These are phyloP conservation scores for Cyanoramphus novaezelandiae DNA, from an alignment of 2,113 vertebrate species.

Conservation along the genomic window DNA sequence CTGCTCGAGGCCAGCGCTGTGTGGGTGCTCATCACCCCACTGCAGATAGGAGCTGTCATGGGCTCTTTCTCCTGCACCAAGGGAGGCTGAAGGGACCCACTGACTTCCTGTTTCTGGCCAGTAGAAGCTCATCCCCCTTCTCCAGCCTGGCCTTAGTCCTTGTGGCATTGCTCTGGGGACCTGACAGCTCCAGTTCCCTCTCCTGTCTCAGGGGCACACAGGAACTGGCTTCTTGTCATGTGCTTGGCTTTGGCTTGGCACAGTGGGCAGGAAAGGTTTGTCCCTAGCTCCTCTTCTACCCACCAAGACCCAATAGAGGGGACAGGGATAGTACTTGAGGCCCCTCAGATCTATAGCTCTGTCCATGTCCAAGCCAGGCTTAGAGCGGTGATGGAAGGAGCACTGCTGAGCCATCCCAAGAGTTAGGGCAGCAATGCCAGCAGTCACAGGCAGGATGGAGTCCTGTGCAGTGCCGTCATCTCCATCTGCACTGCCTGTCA, in stretches of 20 bases:
- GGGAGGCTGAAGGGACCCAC: background rate
- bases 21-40: background rate
- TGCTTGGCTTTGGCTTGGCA: background rate
- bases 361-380: background rate
- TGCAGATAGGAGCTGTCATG: accelerated
- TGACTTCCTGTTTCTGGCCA: background rate
- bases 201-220: background rate
- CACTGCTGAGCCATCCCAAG: background rate
- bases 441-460: background rate
- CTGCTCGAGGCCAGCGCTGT: background rate
- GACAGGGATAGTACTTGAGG: background rate
- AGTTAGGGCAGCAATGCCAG: background rate
- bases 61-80: background rate
- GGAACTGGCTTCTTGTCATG: accelerated
- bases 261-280: background rate
- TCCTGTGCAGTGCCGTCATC: background rate
- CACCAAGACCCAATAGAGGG: background rate
- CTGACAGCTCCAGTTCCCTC: background rate
- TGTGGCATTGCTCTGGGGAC: background rate
- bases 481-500: background rate
- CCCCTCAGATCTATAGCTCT: background rate
- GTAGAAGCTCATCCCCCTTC: background rate
- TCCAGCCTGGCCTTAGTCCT: background rate
- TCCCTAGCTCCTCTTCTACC: background rate
- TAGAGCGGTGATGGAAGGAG: background rate